Evolutionary conservation across 2,888 invertebrate species (phyloP), one percentile per base, ranked within the genome.

Genomic region (Pharmacophagus antenor): DNA sequence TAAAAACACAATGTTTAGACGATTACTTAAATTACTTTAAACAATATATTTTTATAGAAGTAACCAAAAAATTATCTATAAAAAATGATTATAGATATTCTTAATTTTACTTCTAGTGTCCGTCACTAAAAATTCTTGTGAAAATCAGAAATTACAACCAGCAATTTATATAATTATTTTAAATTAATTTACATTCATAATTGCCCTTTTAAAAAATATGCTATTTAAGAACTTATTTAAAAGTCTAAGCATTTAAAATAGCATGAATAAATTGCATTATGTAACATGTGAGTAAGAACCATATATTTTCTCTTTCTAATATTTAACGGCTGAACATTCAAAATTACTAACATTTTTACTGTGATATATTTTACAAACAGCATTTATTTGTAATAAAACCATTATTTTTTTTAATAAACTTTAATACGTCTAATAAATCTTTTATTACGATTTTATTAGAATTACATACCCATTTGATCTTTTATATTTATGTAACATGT

Each of bases 401-500:
- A 8, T n/a, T 21, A 25, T 50, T 25, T 12, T 15, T 48, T 52
- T 48, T 23, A 60, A 54, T 60, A 55, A 61, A 58, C 49, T 52
- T 52, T 41, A 52, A 22, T 51, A 41, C 17, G 21, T 4, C n/a
- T 22, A 31, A 21, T 15, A 25, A 22, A 6, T 17, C 27, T 37
- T 46, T 56, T n/a, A 22, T 56, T 44, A 49, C 15, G 5, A n/a
- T 42, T 18, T 46, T 54, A 48, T 46, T 55, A 52, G 20, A 48
- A 48, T 52, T 37, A 27, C 15, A 46, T 37, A 46, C 17, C 37
- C 56, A 18, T 23, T 31, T 18, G 48, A 25, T 46, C 48, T 49
- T n/a, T 49, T 47, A 44, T 58, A 4, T 54, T 54, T 64, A 65
- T 64, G 61, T 64, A 55, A 63, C 73, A 77, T 79, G 78, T 79